Base-by-base conservation (phyloP, 2,888 invertebrate species). In the Agriopis aurantiaria region DNA sequence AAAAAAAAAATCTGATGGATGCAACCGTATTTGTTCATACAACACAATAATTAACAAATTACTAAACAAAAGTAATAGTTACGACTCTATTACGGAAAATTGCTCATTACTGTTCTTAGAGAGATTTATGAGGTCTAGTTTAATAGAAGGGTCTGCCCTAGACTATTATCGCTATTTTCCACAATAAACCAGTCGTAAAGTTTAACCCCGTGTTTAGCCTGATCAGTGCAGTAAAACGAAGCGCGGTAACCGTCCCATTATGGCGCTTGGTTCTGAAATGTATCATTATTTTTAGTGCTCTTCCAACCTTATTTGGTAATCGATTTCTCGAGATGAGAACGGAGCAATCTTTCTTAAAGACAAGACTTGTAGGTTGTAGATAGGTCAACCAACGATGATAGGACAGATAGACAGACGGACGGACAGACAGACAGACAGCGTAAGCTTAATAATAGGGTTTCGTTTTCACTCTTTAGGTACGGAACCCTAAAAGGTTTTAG, bases 231-330 rank as follows among this genome's bases (percentile, higher is more conserved):
- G 70, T 75, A 72, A 74, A 72, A 66, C 61, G 69, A 48, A 71
- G 69, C 69, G 56, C 17, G 52, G 52, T 69, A 23, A 56, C 49
- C 51, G 45, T 52, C 65, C 72, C 60, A 68, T 71, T 72, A 74
- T 59, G 53, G 68, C 48, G 45, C 72, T 74, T 71, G 68, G 73
- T 55, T 48, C 64, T 66, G 67, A 74, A 66, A 61, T 68, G 64
- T 72, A 62, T 68, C 66, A 71, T 75, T 72, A 75, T 68, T 71
- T 67, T 71, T 69, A 73, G 63, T 65, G 65, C 57, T 57, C 71
- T 59, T 56, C 55, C 62, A 46, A 59, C 76, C 76, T 72, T 76
- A 75, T 76, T 73, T 72, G 75, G 74, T 43, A 58, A 48, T 51
- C 68, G 61, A 68, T 71, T 68, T 51, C 68, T 53, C 51, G 55